These are phyloP conservation scores for Hippocampus barbouri DNA, from an alignment of 2,113 vertebrate species.

Conservation along the genomic window DNA sequence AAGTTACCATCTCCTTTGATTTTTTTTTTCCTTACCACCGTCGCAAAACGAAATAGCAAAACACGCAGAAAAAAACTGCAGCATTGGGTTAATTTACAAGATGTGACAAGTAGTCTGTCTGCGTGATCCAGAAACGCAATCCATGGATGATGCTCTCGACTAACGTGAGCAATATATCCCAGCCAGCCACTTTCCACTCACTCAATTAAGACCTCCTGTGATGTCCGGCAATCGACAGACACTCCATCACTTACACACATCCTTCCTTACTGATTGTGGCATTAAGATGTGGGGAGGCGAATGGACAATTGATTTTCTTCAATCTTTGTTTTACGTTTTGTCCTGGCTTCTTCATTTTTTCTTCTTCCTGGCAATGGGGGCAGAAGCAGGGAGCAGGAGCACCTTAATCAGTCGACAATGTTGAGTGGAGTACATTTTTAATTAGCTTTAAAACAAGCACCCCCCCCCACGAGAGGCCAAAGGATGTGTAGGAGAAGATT, in stretches of 20 bases:
- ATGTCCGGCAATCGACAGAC: conserved; percentile 65
- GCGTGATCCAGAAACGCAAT: conserved; percentile 10
- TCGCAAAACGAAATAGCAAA: too few species aligned
- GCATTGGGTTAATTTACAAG: neutral
- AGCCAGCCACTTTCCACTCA: conserved; percentile 44
- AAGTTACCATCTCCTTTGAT: too few species aligned
- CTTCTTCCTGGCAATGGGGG: conserved; percentile 31
- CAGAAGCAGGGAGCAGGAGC: conserved; percentile 43
- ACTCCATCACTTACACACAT: conserved; percentile 65
- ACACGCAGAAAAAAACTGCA: too few species aligned
- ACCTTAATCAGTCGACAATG: conserved; percentile 57
- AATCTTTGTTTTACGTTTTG: conserved; percentile 20
- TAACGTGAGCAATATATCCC: conserved; percentile 26
- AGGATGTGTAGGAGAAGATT: conserved; percentile 55
- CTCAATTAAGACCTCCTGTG: conserved; percentile 69
- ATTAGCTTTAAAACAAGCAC: conserved; percentile 65
- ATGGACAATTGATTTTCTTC: conserved; percentile 70
- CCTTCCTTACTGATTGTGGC: conserved; percentile 54
- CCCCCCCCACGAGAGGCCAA: conserved; percentile 15
- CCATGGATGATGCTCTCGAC: conserved; percentile 18
- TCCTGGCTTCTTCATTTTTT: conserved; percentile 41
- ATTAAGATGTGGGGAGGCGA: conserved; percentile 71
- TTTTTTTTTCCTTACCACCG: too few species aligned
- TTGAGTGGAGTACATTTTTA: conserved; percentile 60
- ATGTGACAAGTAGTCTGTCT: conserved; percentile 18